These are phyloP conservation scores for Tamias sibiricus DNA, from an alignment of 2,113 vertebrate genomes.

Conservation along the genomic window DNA sequence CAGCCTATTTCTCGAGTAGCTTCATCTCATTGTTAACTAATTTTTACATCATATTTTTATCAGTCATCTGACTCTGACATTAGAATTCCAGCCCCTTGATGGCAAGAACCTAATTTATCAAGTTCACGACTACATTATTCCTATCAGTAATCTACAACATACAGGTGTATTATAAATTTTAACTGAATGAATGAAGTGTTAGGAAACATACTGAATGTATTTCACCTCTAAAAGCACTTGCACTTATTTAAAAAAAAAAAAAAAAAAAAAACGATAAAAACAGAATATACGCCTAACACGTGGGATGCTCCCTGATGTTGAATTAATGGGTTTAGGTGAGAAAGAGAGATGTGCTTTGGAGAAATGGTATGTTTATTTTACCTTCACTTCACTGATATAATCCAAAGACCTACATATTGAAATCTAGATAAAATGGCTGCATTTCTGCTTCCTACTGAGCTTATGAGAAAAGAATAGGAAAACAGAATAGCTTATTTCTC, in stretches of 20 bases:
- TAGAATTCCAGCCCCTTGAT: neutral
- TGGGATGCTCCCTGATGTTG: neutral
- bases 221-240: neutral
- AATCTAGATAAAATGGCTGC: neutral
- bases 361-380: neutral
- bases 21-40: neutral
- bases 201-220: neutral
- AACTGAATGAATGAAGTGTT: neutral
- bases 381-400: neutral
- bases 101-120: neutral
- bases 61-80: neutral
- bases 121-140: neutral
- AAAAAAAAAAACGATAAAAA: neutral
- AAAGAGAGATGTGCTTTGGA: neutral
- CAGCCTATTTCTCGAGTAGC: neutral
- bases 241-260: neutral
- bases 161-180: neutral
- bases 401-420: neutral
- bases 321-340: neutral
- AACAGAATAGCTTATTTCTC: constrained; percentile 19
- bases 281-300: neutral
- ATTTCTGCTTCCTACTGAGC: neutral
- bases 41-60: neutral
- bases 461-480: neutral
- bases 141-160: neutral